Evolutionary conservation across 2,888 invertebrate genomes (phyloP).

Genomic region (Eretmocerus hayati): DNA sequence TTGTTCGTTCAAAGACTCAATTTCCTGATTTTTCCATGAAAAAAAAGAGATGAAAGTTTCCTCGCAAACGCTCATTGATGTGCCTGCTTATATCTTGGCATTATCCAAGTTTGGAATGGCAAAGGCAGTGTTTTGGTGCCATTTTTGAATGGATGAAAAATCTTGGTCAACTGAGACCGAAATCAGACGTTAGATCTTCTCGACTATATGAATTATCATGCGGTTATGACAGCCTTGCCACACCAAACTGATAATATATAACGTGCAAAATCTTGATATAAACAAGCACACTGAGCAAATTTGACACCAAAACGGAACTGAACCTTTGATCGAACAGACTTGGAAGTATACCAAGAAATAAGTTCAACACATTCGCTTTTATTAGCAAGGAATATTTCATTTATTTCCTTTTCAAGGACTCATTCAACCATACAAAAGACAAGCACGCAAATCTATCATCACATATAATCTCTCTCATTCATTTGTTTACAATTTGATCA

Average conservation of each 20-base stretch:
- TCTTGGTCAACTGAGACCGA: too few relatives aligned
- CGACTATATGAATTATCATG: conserved; percentile 32
- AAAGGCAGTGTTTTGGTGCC: conserved; percentile 63
- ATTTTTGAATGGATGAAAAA: conserved; percentile 36
- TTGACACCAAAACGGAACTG: conserved; percentile 58
- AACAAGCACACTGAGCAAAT: conserved; percentile 50
- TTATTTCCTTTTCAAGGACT: conserved; percentile 36
- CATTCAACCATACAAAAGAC: conserved; percentile 45
- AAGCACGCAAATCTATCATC: conserved; percentile 42
- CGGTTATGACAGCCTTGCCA: conserved; percentile 50
- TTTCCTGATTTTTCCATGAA: conserved; percentile 9
- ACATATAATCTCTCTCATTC: conserved; percentile 19
- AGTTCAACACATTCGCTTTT: conserved; percentile 40
- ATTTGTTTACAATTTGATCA: conserved; percentile 21
- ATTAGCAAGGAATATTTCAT: conserved; percentile 45
- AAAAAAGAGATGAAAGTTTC: conserved; percentile 20
- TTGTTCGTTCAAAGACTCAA: conserved; percentile 42
- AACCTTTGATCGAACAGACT: conserved; percentile 47
- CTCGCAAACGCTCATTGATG: conserved; percentile 37
- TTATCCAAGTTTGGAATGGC: conserved; percentile 67
- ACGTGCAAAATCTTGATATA: conserved; percentile 36
- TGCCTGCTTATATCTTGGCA: conserved; percentile 55
- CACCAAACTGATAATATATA: conserved; percentile 46
- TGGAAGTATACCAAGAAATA: conserved; percentile 50
- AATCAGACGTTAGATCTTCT: too few relatives aligned